These are phyloP conservation scores for Leguminivora glycinivorella DNA, from an alignment of 1,140 invertebrate genomes.

Conservation along the genomic window DNA sequence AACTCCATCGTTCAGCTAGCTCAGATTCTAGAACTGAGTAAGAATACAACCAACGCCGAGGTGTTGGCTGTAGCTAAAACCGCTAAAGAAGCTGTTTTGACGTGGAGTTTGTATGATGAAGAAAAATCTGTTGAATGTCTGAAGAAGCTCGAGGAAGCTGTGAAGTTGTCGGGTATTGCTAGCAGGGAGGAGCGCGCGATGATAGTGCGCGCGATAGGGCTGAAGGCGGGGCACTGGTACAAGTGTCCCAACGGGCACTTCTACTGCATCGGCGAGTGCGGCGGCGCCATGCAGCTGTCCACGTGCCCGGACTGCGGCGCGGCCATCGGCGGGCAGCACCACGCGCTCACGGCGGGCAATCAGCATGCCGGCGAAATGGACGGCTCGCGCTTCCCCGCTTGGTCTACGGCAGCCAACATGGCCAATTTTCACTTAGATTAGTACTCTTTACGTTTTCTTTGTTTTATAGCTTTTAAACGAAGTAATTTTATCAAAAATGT, in stretches of 20 bases:
- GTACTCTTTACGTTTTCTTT: background rate
- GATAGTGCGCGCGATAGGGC: constrained; percentile 82
- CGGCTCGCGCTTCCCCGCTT: constrained; percentile 76
- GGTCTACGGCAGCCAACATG: constrained; percentile 62
- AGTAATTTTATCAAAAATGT: too few species aligned
- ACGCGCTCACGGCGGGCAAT: constrained; percentile 79
- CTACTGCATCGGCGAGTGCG: constrained; percentile 86
- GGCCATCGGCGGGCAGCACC: constrained; percentile 82
- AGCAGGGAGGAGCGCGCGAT: constrained; percentile 79
- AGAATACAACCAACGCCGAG: constrained; percentile 37
- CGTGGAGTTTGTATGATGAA: constrained; percentile 42
- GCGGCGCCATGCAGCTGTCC: constrained; percentile 81
- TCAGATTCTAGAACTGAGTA: constrained; percentile 37
- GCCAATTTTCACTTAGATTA: constrained; percentile 47
- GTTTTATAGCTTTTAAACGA: too few species aligned
- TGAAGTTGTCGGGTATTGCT: constrained; percentile 54
- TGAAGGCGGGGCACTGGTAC: constrained; percentile 85
- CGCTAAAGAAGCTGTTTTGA: constrained; percentile 40
- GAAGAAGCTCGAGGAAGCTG: constrained; percentile 39
- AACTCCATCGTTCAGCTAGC: constrained; percentile 49
- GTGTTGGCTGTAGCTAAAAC: constrained; percentile 10
- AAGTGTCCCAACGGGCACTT: constrained; percentile 87
- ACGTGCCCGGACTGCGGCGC: constrained; percentile 82
- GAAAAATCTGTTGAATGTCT: constrained; percentile 38
- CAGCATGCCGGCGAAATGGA: constrained; percentile 81